Evolutionary conservation across 1,140 invertebrate species (phyloP), one percentile per base, ranked within the genome.

Genomic region (Ceratitis capitata): DNA sequence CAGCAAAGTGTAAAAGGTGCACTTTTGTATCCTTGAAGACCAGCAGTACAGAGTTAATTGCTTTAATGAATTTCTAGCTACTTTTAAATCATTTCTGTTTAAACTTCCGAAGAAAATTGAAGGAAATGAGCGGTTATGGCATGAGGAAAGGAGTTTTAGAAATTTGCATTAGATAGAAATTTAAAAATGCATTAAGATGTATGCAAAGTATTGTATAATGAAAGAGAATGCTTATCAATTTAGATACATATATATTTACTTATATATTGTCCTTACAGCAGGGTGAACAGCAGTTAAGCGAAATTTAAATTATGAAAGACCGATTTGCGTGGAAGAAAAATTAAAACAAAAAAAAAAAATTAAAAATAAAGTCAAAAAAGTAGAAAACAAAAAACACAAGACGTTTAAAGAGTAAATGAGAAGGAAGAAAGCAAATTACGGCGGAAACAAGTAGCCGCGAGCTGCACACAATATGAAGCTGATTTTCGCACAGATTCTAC

Each of bases 291-390:
- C 12, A 35, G 29, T 69, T 69, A 69, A 35, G 61, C 14, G 32
- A 19, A 35, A 47, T n/a, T 49, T 82, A 23, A 82, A 69, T 35
- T 82, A 82, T 82, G 78, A 82, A 49, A 49, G 29, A 53, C 12
- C 42, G 78, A 82, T 82, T 82, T 82, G 45, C 78, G 49, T 82
- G 78, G n/a, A 39, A 47, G n/a, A n/a, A n/a, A n/a, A n/a, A n/a
- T n/a, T n/a, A n/a, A n/a, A n/a, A n/a, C n/a, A n/a, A n/a, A n/a
- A n/a, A n/a, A n/a, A n/a, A n/a, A n/a, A n/a, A n/a, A n/a, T n/a
- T n/a, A n/a, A n/a, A n/a, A n/a, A n/a, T n/a, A n/a, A n/a, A n/a
- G n/a, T n/a, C n/a, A n/a, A n/a, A n/a, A n/a, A n/a, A n/a, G n/a
- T n/a, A 53, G 51, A 53, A 16, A 53, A 19, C n/a, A 19, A 51